Conservation (phyloP, 2,888 invertebrate genomes). For the Agrotis segetum region DNA sequence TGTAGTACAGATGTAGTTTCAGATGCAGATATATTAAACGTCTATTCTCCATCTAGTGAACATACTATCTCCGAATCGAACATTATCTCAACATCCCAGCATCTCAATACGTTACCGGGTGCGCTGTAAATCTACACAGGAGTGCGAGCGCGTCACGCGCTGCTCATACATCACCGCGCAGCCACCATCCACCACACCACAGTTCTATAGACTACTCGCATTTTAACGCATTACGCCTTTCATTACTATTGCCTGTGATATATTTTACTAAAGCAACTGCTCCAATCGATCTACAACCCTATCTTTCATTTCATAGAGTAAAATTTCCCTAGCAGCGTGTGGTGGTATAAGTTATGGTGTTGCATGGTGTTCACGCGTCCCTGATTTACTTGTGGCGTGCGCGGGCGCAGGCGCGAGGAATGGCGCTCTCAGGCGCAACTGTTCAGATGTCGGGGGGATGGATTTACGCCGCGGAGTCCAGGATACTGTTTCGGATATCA, state of each 20-base stretch:
- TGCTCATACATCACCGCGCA: constrained; percentile 45
- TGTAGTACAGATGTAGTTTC: too few species aligned
- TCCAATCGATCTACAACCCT: constrained; percentile 31
- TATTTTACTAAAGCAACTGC: constrained; percentile 32
- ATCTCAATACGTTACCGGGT: constrained; percentile 21
- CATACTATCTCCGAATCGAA: background rate
- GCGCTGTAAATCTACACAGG: constrained; percentile 43
- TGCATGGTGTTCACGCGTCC: constrained; percentile 68
- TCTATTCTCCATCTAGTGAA: background rate
- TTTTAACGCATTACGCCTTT: constrained; percentile 63
- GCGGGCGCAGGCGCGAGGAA: constrained; percentile 64
- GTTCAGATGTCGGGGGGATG: constrained; percentile 61
- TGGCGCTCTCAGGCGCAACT: constrained; percentile 67
- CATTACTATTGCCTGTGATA: constrained; percentile 64
- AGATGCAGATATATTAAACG: too few species aligned
- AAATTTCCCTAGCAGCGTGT: constrained; percentile 16
- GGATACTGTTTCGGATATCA: constrained; percentile 47
- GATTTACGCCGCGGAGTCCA: constrained; percentile 52
- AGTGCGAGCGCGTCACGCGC: constrained; percentile 37
- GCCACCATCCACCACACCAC: constrained; percentile 18
- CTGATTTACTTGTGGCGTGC: constrained; percentile 71
- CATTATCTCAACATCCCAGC: constrained; percentile 28
- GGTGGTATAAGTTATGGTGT: constrained; percentile 57
- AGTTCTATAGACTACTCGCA: constrained; percentile 28
- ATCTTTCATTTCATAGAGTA: constrained; percentile 2